Conservation (phyloP, 2,888 invertebrate genomes). For the Hylaea fasciaria region DNA sequence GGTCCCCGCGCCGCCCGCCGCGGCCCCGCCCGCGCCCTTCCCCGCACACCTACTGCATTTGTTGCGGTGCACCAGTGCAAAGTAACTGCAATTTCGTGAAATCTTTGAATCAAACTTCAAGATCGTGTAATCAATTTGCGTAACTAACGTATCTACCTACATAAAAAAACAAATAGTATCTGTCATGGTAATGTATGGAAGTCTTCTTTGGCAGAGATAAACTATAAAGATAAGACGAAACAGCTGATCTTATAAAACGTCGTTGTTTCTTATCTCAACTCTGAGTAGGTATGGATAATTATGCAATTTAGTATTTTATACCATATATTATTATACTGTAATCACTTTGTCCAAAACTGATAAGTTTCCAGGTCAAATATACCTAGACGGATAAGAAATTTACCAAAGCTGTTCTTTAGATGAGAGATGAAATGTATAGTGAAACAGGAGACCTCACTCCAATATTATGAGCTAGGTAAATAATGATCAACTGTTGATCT, state of each 20-base stretch:
- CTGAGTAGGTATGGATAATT: conserved; percentile 6
- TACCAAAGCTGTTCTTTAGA: no score
- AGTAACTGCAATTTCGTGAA: conserved; percentile 47
- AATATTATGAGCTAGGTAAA: no score
- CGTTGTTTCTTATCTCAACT: no score
- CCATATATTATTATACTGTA: background rate
- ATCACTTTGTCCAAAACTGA: background rate
- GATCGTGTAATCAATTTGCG: conserved; percentile 29
- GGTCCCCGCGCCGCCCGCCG: conserved; percentile 56
- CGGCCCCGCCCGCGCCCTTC: conserved; percentile 61
- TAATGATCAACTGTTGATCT: no score
- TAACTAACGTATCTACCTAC: background rate
- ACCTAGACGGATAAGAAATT: no score
- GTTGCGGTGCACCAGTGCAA: conserved; percentile 68
- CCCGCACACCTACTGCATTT: conserved; percentile 70
- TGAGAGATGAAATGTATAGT: no score
- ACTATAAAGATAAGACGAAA: background rate
- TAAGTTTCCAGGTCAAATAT: no score
- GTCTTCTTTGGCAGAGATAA: no score
- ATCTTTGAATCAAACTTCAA: background rate
- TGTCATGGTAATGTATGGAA: background rate
- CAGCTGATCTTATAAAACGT: background rate
- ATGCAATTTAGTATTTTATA: conserved; percentile 20
- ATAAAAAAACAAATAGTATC: background rate
- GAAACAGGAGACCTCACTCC: no score